Conservation (phyloP, 2,888 invertebrate species). For the Hydrotaea cyrtoneurina region DNA sequence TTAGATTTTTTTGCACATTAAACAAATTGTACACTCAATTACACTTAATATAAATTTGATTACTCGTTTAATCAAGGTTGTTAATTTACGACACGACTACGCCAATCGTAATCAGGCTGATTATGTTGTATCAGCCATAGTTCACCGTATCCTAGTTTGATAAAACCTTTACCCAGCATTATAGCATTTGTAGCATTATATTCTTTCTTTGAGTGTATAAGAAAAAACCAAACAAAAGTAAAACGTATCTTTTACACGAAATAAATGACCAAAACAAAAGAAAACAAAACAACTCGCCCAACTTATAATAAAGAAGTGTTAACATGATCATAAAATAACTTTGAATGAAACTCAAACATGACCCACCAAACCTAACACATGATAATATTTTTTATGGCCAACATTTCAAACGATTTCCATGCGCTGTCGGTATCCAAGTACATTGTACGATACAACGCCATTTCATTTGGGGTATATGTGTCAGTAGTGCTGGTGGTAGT, state of each 20-base stretch:
- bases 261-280: conserved; percentile 35
- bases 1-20: too few relatives aligned
- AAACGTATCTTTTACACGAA: background rate
- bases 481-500: background rate
- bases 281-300: background rate
- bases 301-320: conserved; percentile 32
- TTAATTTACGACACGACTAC: too few relatives aligned
- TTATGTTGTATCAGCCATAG: too few relatives aligned
- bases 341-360: conserved; percentile 26
- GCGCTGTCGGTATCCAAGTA: background rate
- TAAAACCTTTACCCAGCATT: too few relatives aligned
- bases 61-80: too few relatives aligned
- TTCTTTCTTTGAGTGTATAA: conserved; percentile 1
- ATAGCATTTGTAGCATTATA: too few relatives aligned
- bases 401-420: conserved; percentile 12
- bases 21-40: too few relatives aligned
- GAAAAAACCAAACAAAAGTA: background rate
- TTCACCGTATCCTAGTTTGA: too few relatives aligned
- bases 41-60: too few relatives aligned
- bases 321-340: conserved; percentile 42
- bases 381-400: conserved; percentile 34
- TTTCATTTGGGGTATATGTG: conserved; percentile 1
- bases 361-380: conserved; percentile 2
- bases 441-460: too few relatives aligned
- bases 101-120: too few relatives aligned